A percentile compares a stretch with the other conserved stretches of the same genome.
Conservation (phyloP, 2,113 vertebrate species). For the Orthonyx spaldingii region DNA sequence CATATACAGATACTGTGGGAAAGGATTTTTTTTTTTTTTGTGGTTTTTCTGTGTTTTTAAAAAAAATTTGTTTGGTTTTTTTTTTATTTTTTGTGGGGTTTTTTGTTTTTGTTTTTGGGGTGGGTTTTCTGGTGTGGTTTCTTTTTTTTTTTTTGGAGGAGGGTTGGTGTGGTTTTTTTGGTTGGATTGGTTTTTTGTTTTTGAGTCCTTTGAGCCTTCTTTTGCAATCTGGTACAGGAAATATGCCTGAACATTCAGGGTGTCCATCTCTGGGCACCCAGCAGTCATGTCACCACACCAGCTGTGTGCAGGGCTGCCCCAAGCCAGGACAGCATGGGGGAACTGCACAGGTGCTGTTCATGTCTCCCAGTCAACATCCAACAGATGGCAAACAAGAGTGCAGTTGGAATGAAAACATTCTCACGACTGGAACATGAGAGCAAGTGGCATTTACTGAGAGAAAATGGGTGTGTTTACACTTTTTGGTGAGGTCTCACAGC, state of each 20-base stretch:
- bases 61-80: no score
- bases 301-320: neutral
- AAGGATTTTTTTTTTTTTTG: neutral
- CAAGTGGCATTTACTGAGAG: neutral
- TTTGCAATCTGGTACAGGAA: neutral
- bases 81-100: neutral
- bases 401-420: neutral
- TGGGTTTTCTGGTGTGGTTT: no score
- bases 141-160: no score
- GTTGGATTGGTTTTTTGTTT: neutral
- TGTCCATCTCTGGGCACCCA: neutral
- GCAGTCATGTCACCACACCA: rapidly evolving
- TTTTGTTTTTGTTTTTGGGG: no score
- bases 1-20: neutral
- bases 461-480: neutral
- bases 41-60: neutral
- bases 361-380: neutral
- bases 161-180: neutral
- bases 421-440: neutral
- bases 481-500: neutral
- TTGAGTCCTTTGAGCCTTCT: neutral
- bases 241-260: neutral
- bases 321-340: neutral
- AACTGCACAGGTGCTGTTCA: neutral
- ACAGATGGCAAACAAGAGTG: neutral